Percentiles rank a stretch among this genome's conserved stretches.
Evolutionary conservation across 2,113 vertebrate genomes (phyloP).

Genomic region (Neotoma lepida): DNA sequence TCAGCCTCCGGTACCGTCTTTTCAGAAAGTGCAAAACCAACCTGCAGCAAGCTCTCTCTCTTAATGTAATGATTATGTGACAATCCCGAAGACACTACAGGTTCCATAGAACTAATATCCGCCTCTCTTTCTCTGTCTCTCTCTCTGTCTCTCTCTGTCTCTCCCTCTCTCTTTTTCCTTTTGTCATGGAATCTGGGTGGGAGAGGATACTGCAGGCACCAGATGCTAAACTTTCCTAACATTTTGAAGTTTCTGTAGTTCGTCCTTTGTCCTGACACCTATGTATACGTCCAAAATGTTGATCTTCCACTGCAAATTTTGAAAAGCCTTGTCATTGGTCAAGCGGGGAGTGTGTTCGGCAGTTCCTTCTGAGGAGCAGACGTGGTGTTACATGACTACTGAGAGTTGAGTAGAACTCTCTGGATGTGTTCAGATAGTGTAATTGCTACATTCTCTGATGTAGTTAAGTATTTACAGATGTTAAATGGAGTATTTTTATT

Average conservation of each 20-base stretch:
- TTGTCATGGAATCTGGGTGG: constrained; percentile 77
- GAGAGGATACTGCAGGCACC: constrained; percentile 77
- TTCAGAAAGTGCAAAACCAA: constrained; percentile 74
- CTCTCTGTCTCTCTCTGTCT: not conserved
- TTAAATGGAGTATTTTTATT: constrained; percentile 99
- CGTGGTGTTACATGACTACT: constrained; percentile 91
- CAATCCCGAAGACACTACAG: constrained; percentile 85
- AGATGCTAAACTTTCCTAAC: constrained; percentile 84
- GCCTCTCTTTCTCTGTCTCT: not conserved
- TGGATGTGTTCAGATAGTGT: constrained; percentile 90
- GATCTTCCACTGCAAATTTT: constrained; percentile 89
- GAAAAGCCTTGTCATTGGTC: constrained; percentile 90
- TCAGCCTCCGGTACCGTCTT: constrained; percentile 78
- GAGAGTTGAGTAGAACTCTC: constrained; percentile 87
- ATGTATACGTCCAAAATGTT: constrained; percentile 87
- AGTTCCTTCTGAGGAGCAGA: constrained; percentile 90
- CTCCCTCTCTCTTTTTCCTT: constrained; percentile 7
- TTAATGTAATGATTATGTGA: constrained; percentile 77
- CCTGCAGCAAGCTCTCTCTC: constrained; percentile 82
- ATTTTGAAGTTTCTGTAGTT: constrained; percentile 85
- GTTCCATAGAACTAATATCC: constrained; percentile 80
- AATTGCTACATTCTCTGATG: constrained; percentile 93
- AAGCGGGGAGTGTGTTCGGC: constrained; percentile 91
- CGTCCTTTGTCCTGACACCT: constrained; percentile 87
- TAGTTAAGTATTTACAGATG: constrained; percentile 96